Percentiles rank a stretch among this genome's conserved stretches.
Evolutionary conservation across 2,797 vertebrate genomes (phyloP).

Genomic region (Furcifer pardalis): DNA sequence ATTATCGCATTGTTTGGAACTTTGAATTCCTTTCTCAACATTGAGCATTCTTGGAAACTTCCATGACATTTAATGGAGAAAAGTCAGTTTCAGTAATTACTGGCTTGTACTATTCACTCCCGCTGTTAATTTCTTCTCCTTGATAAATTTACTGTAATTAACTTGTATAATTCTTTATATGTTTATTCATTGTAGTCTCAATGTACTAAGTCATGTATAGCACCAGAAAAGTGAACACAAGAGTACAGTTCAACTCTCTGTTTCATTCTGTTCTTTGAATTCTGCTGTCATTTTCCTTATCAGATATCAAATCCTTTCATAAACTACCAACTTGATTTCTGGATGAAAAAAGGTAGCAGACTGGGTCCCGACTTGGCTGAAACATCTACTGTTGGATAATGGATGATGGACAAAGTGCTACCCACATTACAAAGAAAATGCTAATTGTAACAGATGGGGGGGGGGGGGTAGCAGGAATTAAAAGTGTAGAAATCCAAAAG

Average conservation of each 20-base stretch:
- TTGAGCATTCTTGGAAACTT: not conserved
- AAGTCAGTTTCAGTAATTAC: not conserved
- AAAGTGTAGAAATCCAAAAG: not conserved
- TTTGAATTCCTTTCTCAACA: not conserved
- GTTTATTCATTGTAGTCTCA: no score
- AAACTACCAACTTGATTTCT: not conserved
- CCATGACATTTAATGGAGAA: not conserved
- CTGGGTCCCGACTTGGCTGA: not conserved
- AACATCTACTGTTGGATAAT: not conserved
- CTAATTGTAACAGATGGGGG: no score
- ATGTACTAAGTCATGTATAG: not conserved
- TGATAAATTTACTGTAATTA: not conserved
- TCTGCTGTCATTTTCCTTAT: not conserved
- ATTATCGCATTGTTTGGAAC: not conserved
- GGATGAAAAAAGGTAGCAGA: not conserved
- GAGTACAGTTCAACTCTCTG: not conserved
- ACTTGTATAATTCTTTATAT: not conserved
- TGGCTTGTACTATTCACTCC: not conserved
- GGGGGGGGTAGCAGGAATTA: no score
- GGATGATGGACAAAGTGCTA: not conserved
- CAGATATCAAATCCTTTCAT: not conserved
- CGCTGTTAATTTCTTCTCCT: not conserved
- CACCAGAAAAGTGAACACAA: not conserved
- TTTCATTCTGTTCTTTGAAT: not conserved
- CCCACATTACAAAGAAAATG: not conserved